Evolutionary conservation across 92 coral and sea anemone genomes (phyloP).

Genomic region (Meandrina meandrites): DNA sequence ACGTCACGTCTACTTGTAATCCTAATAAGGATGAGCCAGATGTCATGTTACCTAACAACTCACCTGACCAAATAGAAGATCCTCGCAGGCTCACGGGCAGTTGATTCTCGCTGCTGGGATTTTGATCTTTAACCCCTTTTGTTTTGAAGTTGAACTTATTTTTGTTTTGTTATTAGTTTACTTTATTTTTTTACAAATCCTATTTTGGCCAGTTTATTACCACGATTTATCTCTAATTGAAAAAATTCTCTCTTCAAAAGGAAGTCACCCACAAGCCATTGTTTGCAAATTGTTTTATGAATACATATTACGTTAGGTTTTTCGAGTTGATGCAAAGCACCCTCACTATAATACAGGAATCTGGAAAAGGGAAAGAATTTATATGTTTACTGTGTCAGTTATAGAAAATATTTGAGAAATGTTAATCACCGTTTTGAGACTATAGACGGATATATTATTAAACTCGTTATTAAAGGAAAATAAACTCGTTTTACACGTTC

Average conservation of each 20-base stretch:
- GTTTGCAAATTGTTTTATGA: not conserved
- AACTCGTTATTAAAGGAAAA: no score
- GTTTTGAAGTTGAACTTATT: not conserved
- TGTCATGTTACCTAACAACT: not conserved
- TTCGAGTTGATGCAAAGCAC: not conserved
- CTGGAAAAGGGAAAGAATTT: not conserved
- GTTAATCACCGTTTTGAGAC: no score
- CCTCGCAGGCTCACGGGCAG: no score
- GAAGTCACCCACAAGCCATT: not conserved
- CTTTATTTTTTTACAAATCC: not conserved
- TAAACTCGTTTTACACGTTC: no score
- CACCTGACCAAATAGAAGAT: not conserved
- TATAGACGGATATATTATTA: no score
- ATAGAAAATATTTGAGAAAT: no score
- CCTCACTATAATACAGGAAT: no score
- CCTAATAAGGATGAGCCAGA: not conserved
- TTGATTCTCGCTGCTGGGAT: not conserved
- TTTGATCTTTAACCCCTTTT: not conserved
- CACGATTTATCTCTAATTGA: not conserved
- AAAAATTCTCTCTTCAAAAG: not conserved
- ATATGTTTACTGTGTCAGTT: no score
- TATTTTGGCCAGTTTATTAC: no score
- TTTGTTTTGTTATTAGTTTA: no score
- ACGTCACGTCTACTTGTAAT: not conserved
- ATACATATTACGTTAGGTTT: not conserved